Conservation (phyloP, 2,888 invertebrate genomes). For the Limnephilus lunatus region DNA sequence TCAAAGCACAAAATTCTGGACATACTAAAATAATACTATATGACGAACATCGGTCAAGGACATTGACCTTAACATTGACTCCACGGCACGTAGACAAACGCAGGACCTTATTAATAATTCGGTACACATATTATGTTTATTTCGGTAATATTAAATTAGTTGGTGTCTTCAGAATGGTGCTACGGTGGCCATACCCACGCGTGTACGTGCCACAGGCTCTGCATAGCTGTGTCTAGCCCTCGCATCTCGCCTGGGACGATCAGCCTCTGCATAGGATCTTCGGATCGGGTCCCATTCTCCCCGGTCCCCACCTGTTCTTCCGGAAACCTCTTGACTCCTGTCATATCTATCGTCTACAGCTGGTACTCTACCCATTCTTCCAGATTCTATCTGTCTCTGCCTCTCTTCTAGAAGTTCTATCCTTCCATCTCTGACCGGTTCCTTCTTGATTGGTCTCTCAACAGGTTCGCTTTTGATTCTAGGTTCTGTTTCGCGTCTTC, state of each 20-base stretch:
- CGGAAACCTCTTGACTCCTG: slow-evolving; percentile 49
- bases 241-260: slow-evolving; percentile 62
- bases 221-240: slow-evolving; percentile 82
- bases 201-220: slow-evolving; percentile 79
- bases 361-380: slow-evolving; percentile 48
- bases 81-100: not conserved
- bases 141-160: not conserved
- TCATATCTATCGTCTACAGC: slow-evolving; percentile 61
- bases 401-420: slow-evolving; percentile 64
- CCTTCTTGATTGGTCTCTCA: slow-evolving; percentile 56
- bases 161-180: slow-evolving; percentile 72
- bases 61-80: not conserved
- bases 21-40: not conserved
- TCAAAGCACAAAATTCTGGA: not conserved
- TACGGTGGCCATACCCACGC: slow-evolving; percentile 73
- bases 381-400: slow-evolving; percentile 64
- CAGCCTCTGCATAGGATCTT: slow-evolving; percentile 63
- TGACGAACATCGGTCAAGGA: not conserved
- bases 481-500: slow-evolving; percentile 60
- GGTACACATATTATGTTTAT: not conserved
- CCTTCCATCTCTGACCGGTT: slow-evolving; percentile 60
- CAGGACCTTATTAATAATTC: not conserved
- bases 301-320: slow-evolving; percentile 49
- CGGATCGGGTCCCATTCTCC: slow-evolving; percentile 64
- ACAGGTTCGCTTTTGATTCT: slow-evolving; percentile 49